phyloP scores from a whole-genome alignment of 2,113 vertebrate genomes.

The Eulacestoma nigropectus region DNA sequence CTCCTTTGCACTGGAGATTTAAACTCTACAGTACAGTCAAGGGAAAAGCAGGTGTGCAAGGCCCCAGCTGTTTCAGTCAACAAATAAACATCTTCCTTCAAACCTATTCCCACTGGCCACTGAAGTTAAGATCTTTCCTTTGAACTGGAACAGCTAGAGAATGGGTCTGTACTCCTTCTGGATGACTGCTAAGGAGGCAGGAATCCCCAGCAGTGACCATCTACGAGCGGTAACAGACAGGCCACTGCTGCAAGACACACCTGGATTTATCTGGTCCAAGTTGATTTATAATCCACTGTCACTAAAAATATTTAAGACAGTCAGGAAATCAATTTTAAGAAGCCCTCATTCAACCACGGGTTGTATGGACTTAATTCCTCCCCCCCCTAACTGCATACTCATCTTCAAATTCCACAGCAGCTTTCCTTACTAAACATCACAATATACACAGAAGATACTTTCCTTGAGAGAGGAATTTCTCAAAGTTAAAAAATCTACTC shows the following conservation, averaged over 20 bases:
- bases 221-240: background rate
- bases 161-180: background rate
- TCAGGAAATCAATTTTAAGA: background rate
- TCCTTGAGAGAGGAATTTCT: background rate
- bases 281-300: background rate
- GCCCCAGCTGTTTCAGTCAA: background rate
- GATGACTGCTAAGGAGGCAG: background rate
- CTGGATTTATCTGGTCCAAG: background rate
- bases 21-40: background rate
- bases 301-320: background rate
- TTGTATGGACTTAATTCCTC: background rate
- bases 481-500: background rate
- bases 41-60: background rate
- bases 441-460: background rate
- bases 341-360: background rate
- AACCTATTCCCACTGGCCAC: background rate
- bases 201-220: background rate
- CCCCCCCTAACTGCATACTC: background rate
- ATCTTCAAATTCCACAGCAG: background rate
- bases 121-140: background rate
- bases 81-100: background rate
- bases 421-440: background rate
- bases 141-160: background rate
- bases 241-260: background rate
- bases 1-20: background rate